phyloP scores from a whole-genome alignment of 1,140 invertebrate species.

The Cryptotermes secundus region DNA sequence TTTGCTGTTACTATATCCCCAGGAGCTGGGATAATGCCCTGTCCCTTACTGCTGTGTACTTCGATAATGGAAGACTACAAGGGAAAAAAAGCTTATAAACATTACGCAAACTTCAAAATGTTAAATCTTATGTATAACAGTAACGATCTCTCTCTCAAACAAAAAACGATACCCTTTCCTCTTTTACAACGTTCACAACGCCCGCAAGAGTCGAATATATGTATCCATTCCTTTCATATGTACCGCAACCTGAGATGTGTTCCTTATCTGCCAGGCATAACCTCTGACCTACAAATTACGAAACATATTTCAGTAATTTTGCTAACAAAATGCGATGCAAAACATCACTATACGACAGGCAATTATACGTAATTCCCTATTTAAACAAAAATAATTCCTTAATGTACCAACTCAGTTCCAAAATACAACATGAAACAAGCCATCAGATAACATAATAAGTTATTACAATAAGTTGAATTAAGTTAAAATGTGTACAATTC shows the following conservation, averaged over 20 bases:
- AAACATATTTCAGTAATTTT: no score
- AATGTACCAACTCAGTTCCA: no score
- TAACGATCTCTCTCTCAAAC: neutral
- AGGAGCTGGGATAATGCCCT: slow-evolving; percentile 71
- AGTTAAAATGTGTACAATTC: no score
- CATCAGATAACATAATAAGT: no score
- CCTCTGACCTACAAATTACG: slow-evolving; percentile 60
- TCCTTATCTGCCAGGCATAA: slow-evolving; percentile 66
- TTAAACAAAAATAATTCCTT: no score
- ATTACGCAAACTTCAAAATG: no score
- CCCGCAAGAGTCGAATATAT: slow-evolving; percentile 83
- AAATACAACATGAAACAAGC: no score
- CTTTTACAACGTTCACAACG: slow-evolving; percentile 61
- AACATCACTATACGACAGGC: no score
- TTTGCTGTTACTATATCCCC: slow-evolving; percentile 83
- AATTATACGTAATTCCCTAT: no score
- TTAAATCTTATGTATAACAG: no score
- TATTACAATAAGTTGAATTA: no score
- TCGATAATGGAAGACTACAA: slow-evolving; percentile 64
- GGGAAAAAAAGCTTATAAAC: slow-evolving; percentile 22
- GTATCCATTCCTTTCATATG: slow-evolving; percentile 79
- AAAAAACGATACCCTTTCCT: slow-evolving; percentile 51
- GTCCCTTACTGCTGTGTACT: slow-evolving; percentile 68
- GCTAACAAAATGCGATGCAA: no score
- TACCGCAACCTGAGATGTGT: slow-evolving; percentile 70